Conservation (phyloP, 2,797 vertebrate genomes). For the Gobio occitaniae region DNA sequence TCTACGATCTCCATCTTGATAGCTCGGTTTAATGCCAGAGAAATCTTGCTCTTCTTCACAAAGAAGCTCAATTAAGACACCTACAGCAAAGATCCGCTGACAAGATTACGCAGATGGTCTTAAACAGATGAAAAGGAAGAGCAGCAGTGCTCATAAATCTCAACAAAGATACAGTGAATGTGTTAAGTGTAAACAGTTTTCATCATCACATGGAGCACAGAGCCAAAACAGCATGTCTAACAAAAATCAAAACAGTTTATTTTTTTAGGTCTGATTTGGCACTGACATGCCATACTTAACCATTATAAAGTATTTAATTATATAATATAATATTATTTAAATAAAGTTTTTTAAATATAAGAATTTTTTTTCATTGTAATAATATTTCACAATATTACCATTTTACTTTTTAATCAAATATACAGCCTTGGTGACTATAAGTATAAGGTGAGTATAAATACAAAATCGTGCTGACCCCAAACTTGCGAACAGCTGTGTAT, state of each 20-base stretch:
- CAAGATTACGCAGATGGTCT: conserved; percentile 64
- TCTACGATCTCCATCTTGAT: conserved; percentile 69
- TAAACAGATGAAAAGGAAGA: conserved; percentile 70
- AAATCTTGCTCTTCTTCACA: conserved; percentile 66
- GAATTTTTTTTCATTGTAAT: neutral
- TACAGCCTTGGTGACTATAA: neutral
- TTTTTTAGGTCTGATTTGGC: neutral
- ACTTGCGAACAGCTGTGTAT: neutral
- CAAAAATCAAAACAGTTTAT: conserved; percentile 65
- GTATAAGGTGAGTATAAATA: neutral
- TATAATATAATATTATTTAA: neutral
- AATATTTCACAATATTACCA: neutral
- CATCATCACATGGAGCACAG: conserved; percentile 70
- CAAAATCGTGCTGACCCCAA: neutral
- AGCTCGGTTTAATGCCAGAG: conserved; percentile 67
- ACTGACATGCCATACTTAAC: neutral
- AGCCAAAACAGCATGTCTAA: conserved; percentile 73
- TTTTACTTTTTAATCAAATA: neutral
- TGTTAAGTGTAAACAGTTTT: conserved; percentile 76
- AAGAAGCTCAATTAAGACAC: conserved; percentile 69
- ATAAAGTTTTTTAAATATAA: neutral
- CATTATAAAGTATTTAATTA: neutral
- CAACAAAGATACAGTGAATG: conserved; percentile 65
- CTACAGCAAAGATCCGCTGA: conserved; percentile 66
- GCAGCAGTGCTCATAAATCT: conserved; percentile 75